phyloP scores from a whole-genome alignment of 2,113 vertebrate species.

The Chloroceryle aenea region DNA sequence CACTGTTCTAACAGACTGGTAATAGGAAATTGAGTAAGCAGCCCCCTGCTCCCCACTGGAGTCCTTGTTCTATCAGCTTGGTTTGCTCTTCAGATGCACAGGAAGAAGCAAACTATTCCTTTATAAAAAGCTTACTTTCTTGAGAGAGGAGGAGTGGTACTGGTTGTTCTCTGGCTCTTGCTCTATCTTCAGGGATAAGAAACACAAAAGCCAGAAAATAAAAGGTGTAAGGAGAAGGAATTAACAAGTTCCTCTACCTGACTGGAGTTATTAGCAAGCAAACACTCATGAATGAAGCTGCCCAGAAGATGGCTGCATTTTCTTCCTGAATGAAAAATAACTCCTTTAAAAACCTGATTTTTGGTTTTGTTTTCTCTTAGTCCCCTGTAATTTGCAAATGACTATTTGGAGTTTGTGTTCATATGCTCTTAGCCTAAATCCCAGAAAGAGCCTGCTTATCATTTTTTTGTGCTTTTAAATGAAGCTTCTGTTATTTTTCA shows the following conservation, averaged over 20 bases:
- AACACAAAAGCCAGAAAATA: neutral
- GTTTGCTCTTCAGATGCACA: neutral
- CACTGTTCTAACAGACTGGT: neutral
- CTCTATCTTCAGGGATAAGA: neutral
- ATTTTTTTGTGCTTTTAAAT: neutral
- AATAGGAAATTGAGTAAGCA: slow-evolving; percentile 15
- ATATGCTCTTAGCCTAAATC: neutral
- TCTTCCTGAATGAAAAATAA: neutral
- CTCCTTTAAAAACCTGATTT: neutral
- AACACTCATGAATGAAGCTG: neutral
- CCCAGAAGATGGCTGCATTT: neutral
- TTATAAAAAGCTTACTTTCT: neutral
- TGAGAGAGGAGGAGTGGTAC: neutral
- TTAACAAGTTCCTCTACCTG: neutral
- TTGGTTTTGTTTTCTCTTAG: neutral
- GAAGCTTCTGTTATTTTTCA: neutral
- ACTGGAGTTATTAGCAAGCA: neutral
- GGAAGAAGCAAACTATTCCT: neutral
- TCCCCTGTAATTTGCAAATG: neutral
- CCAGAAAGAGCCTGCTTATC: neutral
- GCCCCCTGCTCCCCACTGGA: neutral
- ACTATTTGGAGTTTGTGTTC: neutral
- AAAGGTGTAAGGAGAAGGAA: neutral
- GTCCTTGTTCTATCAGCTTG: slow-evolving; percentile 9
- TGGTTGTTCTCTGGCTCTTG: neutral